These are phyloP conservation scores for Montifringilla adamsi DNA, from an alignment of 2,113 vertebrate species.

Conservation along the genomic window DNA sequence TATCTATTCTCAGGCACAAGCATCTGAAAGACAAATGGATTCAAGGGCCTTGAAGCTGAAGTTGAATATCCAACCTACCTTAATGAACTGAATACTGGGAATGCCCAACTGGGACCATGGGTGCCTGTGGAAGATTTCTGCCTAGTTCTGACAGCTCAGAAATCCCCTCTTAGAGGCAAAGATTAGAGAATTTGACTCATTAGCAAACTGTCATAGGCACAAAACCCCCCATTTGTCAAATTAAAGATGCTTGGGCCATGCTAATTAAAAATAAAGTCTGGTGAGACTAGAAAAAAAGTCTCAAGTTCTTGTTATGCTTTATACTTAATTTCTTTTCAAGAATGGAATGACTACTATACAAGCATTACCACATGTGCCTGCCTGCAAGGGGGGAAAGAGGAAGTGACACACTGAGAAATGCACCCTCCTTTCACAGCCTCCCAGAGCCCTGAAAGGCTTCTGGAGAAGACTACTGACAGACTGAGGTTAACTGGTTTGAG, in stretches of 20 bases:
- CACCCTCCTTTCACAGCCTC: background rate
- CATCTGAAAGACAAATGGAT: background rate
- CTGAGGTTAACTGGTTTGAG: background rate
- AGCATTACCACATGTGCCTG: background rate
- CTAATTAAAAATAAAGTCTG: background rate
- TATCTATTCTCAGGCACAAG: background rate
- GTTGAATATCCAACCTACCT: background rate
- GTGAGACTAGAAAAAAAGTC: background rate
- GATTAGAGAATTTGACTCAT: background rate
- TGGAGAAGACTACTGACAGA: background rate
- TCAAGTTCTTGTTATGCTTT: background rate
- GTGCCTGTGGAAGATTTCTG: background rate
- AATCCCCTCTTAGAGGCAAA: background rate
- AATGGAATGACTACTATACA: background rate
- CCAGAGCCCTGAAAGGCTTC: background rate
- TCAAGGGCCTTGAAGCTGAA: background rate
- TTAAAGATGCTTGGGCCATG: background rate
- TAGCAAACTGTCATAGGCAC: background rate
- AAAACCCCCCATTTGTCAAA: background rate
- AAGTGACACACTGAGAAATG: background rate
- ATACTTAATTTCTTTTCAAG: background rate
- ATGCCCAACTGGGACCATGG: background rate
- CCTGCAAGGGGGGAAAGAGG: background rate
- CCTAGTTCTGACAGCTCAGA: background rate
- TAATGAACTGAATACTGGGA: background rate